These are phyloP conservation scores for Lates japonicus DNA, from an alignment of 2,797 vertebrate species.

Conservation along the genomic window DNA sequence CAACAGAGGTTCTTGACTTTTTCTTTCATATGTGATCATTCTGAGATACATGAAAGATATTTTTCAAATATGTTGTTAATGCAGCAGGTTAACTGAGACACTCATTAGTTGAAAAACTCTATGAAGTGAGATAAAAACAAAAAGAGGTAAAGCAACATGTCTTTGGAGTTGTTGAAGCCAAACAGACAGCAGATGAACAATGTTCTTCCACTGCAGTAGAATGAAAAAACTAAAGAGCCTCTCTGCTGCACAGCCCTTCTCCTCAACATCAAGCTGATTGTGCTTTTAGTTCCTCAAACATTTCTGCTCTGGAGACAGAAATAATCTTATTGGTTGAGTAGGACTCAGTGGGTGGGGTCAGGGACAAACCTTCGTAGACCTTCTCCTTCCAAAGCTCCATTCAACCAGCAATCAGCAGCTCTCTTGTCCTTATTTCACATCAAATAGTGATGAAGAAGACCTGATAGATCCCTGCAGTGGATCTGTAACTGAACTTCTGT, in stretches of 20 bases:
- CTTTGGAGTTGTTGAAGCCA: not conserved
- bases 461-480: no score
- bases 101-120: conserved; percentile 9
- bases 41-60: no score
- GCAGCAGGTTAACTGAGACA: no score
- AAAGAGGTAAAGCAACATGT: conserved; percentile 21
- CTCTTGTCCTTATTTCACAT: no score
- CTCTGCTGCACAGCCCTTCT: conserved; percentile 26
- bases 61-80: no score
- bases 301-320: not conserved
- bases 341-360: conserved; percentile 33
- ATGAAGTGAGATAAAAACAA: conserved; percentile 1
- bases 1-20: no score
- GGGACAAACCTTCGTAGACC: no score
- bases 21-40: no score
- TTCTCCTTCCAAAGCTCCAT: no score
- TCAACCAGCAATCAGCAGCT: no score
- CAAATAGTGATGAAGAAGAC: no score
- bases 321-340: conserved; percentile 23
- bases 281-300: not conserved
- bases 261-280: conserved; percentile 4
- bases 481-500: no score
- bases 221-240: not conserved
- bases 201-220: conserved; percentile 24
- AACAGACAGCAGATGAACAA: conserved; percentile 4